Evolutionary conservation across 2,113 vertebrate genomes (phyloP).

Genomic region (Protobothrops flavoviridis): DNA sequence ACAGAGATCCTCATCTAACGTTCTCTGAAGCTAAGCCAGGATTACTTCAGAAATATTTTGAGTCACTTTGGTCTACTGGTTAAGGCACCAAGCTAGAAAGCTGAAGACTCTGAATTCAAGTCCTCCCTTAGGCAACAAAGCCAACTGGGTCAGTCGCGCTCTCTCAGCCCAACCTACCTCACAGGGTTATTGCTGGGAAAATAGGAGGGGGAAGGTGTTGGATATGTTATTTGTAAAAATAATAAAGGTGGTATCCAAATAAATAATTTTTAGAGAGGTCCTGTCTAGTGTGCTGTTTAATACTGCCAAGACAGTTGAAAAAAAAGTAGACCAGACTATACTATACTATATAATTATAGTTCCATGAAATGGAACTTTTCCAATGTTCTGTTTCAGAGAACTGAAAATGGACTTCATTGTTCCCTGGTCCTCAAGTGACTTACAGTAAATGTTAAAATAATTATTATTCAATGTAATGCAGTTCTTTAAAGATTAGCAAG

Average conservation of each 20-base stretch:
- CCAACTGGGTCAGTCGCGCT: not conserved
- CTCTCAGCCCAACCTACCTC: not conserved
- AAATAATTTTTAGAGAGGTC: not conserved
- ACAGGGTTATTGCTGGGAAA: not conserved
- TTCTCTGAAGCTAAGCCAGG: not conserved
- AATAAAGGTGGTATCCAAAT: not conserved
- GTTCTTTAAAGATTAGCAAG: conserved; percentile 9
- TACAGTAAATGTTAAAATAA: conserved; percentile 1
- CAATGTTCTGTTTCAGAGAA: not conserved
- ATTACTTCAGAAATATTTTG: not conserved
- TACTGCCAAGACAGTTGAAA: not conserved
- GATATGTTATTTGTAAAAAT: not conserved
- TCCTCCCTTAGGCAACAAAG: not conserved
- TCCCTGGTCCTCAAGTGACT: not conserved
- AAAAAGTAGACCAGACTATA: not conserved
- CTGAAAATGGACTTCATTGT: not conserved
- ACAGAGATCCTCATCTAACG: not conserved
- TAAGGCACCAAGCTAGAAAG: not conserved
- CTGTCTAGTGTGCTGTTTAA: not conserved
- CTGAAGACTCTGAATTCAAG: not conserved
- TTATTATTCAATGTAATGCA: conserved; percentile 6
- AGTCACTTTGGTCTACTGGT: not conserved
- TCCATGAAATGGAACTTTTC: not conserved
- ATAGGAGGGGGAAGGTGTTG: not conserved
- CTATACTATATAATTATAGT: not conserved